These are phyloP conservation scores for Rhodinocichla rosea DNA, from an alignment of 2,113 vertebrate genomes.

Conservation along the genomic window DNA sequence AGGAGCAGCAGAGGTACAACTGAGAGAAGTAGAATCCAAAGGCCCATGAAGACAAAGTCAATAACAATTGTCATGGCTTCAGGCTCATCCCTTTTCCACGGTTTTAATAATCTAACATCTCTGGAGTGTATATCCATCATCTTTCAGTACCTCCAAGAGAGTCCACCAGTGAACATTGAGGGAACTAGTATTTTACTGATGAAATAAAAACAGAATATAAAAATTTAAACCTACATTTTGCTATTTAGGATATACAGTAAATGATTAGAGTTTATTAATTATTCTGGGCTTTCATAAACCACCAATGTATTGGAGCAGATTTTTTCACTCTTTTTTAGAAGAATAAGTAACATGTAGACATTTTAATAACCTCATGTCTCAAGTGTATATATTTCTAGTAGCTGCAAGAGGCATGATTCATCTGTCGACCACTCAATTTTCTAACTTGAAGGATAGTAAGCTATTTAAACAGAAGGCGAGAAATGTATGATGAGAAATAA, in stretches of 20 bases:
- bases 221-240: background rate
- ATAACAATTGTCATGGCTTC: background rate
- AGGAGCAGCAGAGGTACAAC: background rate
- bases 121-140: background rate
- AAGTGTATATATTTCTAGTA: slow-evolving; percentile 2
- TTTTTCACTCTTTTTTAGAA: slow-evolving; percentile 25
- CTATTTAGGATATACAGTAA: background rate
- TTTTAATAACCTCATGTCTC: slow-evolving; percentile 40
- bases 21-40: background rate
- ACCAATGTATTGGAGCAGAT: background rate
- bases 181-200: background rate
- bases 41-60: background rate
- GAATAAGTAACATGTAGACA: background rate
- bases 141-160: background rate
- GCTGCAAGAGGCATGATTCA: background rate
- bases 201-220: background rate
- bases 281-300: slow-evolving; percentile 27
- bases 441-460: background rate
- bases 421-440: slow-evolving; percentile 17
- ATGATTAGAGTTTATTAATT: slow-evolving; percentile 20
- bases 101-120: slow-evolving; percentile 35
- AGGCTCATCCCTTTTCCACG: background rate
- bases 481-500: background rate
- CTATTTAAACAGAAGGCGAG: background rate
- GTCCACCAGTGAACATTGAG: background rate